Evolutionary conservation across 2,113 vertebrate species (phyloP).

Genomic region (Apaloderma vittatum): DNA sequence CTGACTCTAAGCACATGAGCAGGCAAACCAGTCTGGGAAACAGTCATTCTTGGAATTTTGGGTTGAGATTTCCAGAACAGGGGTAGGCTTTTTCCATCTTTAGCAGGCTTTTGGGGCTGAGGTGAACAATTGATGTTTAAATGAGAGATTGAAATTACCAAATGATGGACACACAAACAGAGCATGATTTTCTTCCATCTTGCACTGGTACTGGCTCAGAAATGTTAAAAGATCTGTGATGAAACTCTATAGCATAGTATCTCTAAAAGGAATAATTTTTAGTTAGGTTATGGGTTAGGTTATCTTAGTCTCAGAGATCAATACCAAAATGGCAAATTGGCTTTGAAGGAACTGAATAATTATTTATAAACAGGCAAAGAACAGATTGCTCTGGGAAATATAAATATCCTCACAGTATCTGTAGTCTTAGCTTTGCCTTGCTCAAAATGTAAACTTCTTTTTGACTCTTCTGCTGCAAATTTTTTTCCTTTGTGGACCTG

Average conservation of each 20-base stretch:
- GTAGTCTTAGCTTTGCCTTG: neutral
- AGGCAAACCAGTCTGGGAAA: neutral
- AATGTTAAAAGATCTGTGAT: neutral
- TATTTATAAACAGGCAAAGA: neutral
- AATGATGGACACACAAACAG: neutral
- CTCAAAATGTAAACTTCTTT: neutral
- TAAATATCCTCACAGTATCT: neutral
- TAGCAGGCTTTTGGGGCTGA: neutral
- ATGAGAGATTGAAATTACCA: neutral
- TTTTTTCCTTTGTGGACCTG: neutral
- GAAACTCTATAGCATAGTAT: neutral
- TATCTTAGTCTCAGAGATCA: neutral
- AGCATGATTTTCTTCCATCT: neutral
- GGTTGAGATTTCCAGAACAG: neutral
- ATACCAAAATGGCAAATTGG: neutral
- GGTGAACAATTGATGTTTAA: neutral
- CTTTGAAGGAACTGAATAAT: neutral
- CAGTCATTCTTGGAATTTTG: neutral
- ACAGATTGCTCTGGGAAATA: neutral
- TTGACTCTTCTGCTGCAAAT: neutral
- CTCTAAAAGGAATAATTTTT: neutral
- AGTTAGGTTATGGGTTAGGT: neutral
- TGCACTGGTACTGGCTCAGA: neutral
- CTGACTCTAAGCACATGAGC: accelerated
- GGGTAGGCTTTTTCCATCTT: neutral